Base-by-base conservation (phyloP, 2,888 invertebrate genomes). In the Hyles lineata region DNA sequence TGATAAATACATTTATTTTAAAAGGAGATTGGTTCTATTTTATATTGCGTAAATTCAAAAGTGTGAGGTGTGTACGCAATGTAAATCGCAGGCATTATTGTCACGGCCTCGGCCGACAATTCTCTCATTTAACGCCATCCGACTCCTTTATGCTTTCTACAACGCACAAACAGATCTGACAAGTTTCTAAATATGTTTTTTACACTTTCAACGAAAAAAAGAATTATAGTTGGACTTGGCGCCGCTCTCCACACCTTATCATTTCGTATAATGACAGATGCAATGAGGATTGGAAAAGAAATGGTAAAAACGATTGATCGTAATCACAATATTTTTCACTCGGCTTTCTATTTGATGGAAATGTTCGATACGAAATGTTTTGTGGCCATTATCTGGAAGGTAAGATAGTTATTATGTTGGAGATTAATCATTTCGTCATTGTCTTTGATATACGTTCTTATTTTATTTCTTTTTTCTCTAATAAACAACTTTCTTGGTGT, bases 61-160 rank as follows among this genome's bases (percentile, higher is more conserved):
- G n/a, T 63, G 63, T 5, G 21, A 63, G n/a, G 43, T 43, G 63
- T 21, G 35, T 25, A 63, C 19, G 63, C 35, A 63, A 63, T 35
- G 55, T 0, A 15, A 72, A 72, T 63, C 55, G n/a, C 60, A 61
- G 32, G 21, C 55, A 32, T 62, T 50, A 32, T 2, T 72, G 55
- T 72, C 72, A 72, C 72, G 63, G 72, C 62, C 21, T 17, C 23
- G 60, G 52, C 25, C 35, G 50, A 58, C 70, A 35, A 55, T 63
- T 72, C 72, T 63, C 55, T 82, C 78, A 86, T 87, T 86, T 86
- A 85, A 85, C 85, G 86, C 82, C 81, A 77, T 74, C 80, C 76
- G 76, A 78, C 76, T 80, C 79, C 79, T 84, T 85, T 84, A 85
- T 87, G 87, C 87, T 87, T 87, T 87, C 87, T 87, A 82, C 79